Percentiles rank a stretch among this genome's conserved stretches.
phyloP scores from a whole-genome alignment of 2,888 invertebrate species.

The Creontiades dilutus region DNA sequence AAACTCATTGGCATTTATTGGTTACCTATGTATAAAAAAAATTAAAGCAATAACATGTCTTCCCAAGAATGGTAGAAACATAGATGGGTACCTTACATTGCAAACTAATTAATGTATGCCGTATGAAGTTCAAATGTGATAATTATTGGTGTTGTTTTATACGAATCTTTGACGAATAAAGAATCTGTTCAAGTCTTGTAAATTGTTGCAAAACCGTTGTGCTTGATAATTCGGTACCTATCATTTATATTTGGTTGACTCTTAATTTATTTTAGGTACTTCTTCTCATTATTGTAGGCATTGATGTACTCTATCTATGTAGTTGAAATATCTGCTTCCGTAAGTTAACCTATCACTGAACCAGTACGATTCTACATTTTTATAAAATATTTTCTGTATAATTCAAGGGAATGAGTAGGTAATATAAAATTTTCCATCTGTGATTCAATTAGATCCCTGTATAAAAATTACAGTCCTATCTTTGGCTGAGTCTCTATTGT shows the following conservation, averaged over 20 bases:
- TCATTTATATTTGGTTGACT: neutral
- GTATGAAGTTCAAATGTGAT: constrained; percentile 46
- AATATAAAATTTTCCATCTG: constrained; percentile 30
- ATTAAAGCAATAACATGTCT: constrained; percentile 65
- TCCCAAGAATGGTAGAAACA: constrained; percentile 49
- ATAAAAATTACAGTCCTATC: neutral
- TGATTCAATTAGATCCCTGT: constrained; percentile 22
- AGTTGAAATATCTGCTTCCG: constrained; percentile 50
- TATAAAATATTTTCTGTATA: constrained; percentile 15
- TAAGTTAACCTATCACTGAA: constrained; percentile 45
- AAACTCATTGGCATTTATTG: neutral
- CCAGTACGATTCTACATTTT: constrained; percentile 2
- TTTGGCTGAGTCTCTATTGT: constrained; percentile 1
- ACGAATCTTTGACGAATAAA: neutral
- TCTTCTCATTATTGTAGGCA: constrained; percentile 46
- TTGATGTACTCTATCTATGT: constrained; percentile 39
- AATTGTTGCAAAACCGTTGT: constrained; percentile 6
- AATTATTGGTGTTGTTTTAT: constrained; percentile 42
- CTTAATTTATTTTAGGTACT: constrained; percentile 8
- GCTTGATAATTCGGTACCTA: neutral
- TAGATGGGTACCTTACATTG: neutral
- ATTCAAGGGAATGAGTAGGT: constrained; percentile 1
- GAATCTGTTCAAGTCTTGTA: neutral
- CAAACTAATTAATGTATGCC: constrained; percentile 18
- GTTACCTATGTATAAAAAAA: constrained; percentile 23